These are phyloP conservation scores for Ornithoptera alexandrae DNA, from an alignment of 2,888 invertebrate genomes.

Conservation along the genomic window DNA sequence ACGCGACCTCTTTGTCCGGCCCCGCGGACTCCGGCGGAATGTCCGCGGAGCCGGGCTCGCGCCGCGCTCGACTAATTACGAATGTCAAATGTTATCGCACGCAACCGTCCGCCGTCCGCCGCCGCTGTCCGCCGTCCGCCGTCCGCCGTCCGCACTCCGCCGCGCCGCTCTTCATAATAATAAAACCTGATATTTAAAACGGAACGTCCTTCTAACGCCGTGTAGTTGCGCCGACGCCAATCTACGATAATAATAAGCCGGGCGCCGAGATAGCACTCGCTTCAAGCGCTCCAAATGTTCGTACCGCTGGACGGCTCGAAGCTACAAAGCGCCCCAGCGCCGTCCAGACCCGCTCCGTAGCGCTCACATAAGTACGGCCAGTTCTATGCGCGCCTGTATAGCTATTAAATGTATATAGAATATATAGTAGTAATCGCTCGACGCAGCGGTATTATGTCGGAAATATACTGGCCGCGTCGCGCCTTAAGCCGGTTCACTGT, in stretches of 20 bases:
- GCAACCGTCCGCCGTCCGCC: conserved; percentile 69
- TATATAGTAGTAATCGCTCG: conserved; percentile 81
- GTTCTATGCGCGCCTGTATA: conserved; percentile 81
- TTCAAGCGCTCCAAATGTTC: conserved; percentile 58
- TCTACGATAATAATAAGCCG: conserved; percentile 81
- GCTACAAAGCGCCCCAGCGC: conserved; percentile 66
- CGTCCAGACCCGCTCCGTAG: conserved; percentile 55
- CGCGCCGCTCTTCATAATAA: conserved; percentile 80
- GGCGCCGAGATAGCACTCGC: conserved; percentile 58
- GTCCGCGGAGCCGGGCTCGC: conserved; percentile 48
- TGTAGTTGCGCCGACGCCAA: conserved; percentile 81
- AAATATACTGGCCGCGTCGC: conserved; percentile 78
- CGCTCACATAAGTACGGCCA: conserved; percentile 81
- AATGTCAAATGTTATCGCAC: conserved; percentile 81
- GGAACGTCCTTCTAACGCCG: conserved; percentile 81
- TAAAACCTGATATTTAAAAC: conserved; percentile 81
- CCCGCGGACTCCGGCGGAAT: conserved; percentile 53
- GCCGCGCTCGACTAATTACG: conserved; percentile 77
- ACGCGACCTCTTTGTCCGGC: conserved; percentile 76
- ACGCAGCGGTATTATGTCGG: conserved; percentile 81
- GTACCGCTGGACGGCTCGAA: conserved; percentile 47
- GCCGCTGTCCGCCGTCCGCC: conserved; percentile 74
- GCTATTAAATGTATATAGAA: conserved; percentile 81
- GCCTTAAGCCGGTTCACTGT: conserved; percentile 73
- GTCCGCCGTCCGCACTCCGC: conserved; percentile 76